Evolutionary conservation across 2,113 vertebrate genomes (phyloP).

Genomic region (Halcyon senegalensis): DNA sequence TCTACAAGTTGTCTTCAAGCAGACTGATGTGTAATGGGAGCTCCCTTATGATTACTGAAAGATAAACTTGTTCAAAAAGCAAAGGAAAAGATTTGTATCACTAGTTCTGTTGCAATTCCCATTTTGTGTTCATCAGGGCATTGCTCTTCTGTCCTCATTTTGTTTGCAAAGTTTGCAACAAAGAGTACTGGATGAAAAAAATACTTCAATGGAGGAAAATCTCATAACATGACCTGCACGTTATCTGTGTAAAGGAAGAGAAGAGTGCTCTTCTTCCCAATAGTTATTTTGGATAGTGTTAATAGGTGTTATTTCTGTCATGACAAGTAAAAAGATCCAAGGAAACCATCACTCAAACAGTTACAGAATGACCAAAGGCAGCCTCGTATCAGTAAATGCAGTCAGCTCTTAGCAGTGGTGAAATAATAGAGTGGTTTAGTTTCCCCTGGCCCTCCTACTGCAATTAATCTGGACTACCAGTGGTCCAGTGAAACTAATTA

Average conservation of each 20-base stretch:
- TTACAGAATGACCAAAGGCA: not conserved
- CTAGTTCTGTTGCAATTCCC: not conserved
- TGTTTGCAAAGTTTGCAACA: not conserved
- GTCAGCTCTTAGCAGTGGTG: not conserved
- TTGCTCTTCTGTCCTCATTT: not conserved
- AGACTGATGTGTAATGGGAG: not conserved
- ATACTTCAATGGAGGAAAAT: not conserved
- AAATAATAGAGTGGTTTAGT: not conserved
- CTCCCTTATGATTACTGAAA: not conserved
- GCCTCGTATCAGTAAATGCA: not conserved
- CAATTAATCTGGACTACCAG: slow-evolving; percentile 20
- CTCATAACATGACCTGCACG: rapidly evolving
- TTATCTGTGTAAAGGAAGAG: not conserved
- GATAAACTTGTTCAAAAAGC: not conserved
- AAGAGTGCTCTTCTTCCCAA: not conserved
- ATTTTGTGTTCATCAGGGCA: not conserved
- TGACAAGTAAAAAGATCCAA: not conserved
- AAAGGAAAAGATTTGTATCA: not conserved
- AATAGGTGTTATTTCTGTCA: not conserved
- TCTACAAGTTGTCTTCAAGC: not conserved
- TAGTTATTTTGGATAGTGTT: not conserved
- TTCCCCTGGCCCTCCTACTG: not conserved
- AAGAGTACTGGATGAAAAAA: not conserved
- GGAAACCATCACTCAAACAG: not conserved
- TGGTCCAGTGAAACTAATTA: slow-evolving; percentile 39